Evolutionary conservation across 2,888 invertebrate species (phyloP), one percentile per base, ranked within the genome.

Genomic region (Zele albiditarsus): DNA sequence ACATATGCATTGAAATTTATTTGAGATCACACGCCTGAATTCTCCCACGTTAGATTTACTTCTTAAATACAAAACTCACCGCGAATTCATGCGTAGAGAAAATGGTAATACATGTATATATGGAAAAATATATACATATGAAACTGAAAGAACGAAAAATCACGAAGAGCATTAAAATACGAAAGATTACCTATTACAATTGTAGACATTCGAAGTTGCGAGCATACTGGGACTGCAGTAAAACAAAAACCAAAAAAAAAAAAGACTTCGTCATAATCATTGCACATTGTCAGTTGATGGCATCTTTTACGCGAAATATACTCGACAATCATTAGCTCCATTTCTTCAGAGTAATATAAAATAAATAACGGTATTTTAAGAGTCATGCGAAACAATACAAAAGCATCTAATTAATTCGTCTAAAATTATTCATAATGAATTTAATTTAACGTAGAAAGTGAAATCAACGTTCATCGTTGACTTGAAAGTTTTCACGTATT

Each of bases 331-430:
- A 27, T 20, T 46, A 23, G 16, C 27, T 66, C 23, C 3, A 33
- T 20, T 31, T 27, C 10, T 12, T n/a, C 27, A 25, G 25, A 3
- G 10, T 23, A 25, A 66, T 27, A 67, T 28, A 67, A 67, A 67
- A 67, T 67, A 67, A 67, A 67, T 46, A 67, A 67, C 67, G 27
- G 67, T n/a, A 46, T 16, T 67, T 67, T 23, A 60, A 3, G 28
- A 27, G 27, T 10, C 14, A 16, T n/a, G 23, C n/a, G 28, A 67
- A 38, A 65, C 16, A 67, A 27, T 6, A 46, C 27, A 67, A 46
- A 65, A 33, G 65, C 42, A 65, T 65, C 10, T 33, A 38, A 53
- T 53, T 20, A 20, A 53, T 53, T 20, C 25, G 5, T 16, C 42
- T 38, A 65, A 23, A 20, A 42, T 38, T 16, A 23, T 20, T 23